Evolutionary conservation across 2,113 vertebrate species (phyloP), one percentile per base, ranked within the genome.

Genomic region (Atherinomorus stipes): DNA sequence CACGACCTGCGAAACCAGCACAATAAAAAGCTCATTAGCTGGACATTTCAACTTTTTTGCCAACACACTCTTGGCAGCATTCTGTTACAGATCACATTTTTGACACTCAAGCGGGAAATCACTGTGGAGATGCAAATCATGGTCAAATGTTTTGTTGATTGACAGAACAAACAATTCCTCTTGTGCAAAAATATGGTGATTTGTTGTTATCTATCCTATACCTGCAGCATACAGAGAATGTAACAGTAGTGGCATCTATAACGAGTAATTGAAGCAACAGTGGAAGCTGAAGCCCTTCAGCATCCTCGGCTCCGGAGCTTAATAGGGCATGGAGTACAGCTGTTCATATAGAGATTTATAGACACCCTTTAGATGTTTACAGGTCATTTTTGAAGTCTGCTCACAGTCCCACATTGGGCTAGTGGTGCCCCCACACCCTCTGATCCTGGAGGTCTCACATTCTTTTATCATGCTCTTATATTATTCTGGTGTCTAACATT

Each of bases 1-100:
- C 96, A 64, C 96, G 95, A 76, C 97, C 98, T 99, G 90, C 19
- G 63, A 62, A 80, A 25, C 10, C 42, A 75, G 7, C n/a, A 83
- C 26, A 69, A 68, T 9, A 40, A 80, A 69, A 69, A 31, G 16
- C 2, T 37, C 16, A 64, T 61, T 51, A 71, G 21, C 11, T 75
- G 23, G 8, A 45, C 28, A 64, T 68, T 2, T 5, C 31, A 38
- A 45, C 0, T 6, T 34, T 15, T 62, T 63, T 37, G 22, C 16
- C 19, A 19, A 59, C 37, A 10, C 64, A 18, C 13, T 40, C 31
- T n/a, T 23, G 31, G 21, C 31, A 62, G 42, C 11, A 51, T 49
- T 66, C 4, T 50, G 18, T 63, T 34, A 3, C 19, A 47, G n/a
- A 45, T n/a, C 12, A 28, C 25, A 16, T 5, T 61, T 40, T 51